Evolutionary conservation across 1,140 invertebrate species (phyloP).

Genomic region (Oryctes rhinoceros): DNA sequence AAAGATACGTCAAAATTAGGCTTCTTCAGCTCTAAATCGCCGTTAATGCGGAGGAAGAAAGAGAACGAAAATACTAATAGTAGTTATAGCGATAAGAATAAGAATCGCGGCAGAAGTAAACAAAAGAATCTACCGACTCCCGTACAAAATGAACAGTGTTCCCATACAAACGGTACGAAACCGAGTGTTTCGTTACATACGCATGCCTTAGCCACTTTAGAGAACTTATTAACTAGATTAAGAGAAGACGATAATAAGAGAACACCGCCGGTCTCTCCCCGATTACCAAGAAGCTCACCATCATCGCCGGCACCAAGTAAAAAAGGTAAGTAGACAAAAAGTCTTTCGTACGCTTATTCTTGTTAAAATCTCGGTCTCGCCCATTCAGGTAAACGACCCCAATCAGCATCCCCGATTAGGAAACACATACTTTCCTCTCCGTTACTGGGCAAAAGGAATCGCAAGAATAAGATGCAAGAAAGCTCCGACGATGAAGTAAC

Average conservation of each 20-base stretch:
- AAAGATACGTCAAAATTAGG: constrained; percentile 57
- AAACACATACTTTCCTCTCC: constrained; percentile 84
- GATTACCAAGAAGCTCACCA: constrained; percentile 75
- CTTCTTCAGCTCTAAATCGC: constrained; percentile 59
- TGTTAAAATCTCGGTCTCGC: not conserved
- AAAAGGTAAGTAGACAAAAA: constrained; percentile 59
- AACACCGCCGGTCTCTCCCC: constrained; percentile 67
- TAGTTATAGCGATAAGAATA: constrained; percentile 51
- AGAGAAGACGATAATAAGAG: constrained; percentile 62
- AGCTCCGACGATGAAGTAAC: constrained; percentile 87
- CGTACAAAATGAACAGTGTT: constrained; percentile 36
- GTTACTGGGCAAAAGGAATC: constrained; percentile 72
- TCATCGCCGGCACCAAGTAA: constrained; percentile 76
- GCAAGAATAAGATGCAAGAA: constrained; percentile 79
- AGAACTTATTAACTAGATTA: constrained; percentile 65
- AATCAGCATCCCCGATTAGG: constrained; percentile 81
- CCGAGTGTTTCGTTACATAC: constrained; percentile 62
- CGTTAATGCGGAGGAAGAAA: constrained; percentile 58
- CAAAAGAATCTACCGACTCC: constrained; percentile 47
- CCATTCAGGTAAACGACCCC: constrained; percentile 69
- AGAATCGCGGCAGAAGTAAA: constrained; percentile 47
- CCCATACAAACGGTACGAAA: constrained; percentile 32
- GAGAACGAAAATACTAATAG: constrained; percentile 42
- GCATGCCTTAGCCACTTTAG: constrained; percentile 66
- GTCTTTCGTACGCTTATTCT: too few relatives aligned